Base-by-base conservation (phyloP, 2,113 vertebrate genomes). In the Dinomys branickii region DNA sequence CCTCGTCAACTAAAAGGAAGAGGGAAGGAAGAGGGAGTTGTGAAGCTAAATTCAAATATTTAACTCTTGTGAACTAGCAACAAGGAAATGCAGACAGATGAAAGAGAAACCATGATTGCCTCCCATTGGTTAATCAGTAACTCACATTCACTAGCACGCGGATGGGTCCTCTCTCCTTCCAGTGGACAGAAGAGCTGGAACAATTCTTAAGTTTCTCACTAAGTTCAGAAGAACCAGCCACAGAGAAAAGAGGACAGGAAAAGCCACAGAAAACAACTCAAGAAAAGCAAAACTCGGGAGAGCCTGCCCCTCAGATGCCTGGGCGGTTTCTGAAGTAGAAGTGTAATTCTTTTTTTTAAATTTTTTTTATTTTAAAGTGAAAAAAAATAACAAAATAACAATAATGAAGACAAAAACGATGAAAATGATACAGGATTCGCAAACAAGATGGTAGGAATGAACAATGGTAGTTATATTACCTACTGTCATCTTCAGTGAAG, bases 91-190 rank as follows among this genome's bases (percentile, higher is more conserved):
- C 65, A 94, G 63, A 54, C 30, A 44, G 71, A 93, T 59, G 82
- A 92, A 96, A 94, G 88, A 88, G 92, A 96, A 97, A 86, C 44
- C 73, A 22, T 14, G 73, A 59, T 52, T 73, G 50, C 69, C 93
- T 96, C 67, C 5, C 7, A 26, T 54, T 41, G 11, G 97, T 98
- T 98, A 98, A 98, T 98, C 85, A 97, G 95, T 97, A 97, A 97
- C 96, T 88, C 38, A 16, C 4, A 22, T 12, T 30, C 17, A 88
- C 78, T 13, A 26, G 63, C 78, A 22, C 65, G 52, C 26, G 67
- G 65, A 83, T 33, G 67, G 54, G 85, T 9, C 24, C 50, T 67
- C 85, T 88, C 41, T 67, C 90, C 89, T 91, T 75, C 20, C 78
- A 16, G 3, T 13, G 6, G 38, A 71, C 28, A 28, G 20, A 69